These are phyloP conservation scores for Scaptomyza flava DNA, from an alignment of 2,888 invertebrate genomes.

Conservation along the genomic window DNA sequence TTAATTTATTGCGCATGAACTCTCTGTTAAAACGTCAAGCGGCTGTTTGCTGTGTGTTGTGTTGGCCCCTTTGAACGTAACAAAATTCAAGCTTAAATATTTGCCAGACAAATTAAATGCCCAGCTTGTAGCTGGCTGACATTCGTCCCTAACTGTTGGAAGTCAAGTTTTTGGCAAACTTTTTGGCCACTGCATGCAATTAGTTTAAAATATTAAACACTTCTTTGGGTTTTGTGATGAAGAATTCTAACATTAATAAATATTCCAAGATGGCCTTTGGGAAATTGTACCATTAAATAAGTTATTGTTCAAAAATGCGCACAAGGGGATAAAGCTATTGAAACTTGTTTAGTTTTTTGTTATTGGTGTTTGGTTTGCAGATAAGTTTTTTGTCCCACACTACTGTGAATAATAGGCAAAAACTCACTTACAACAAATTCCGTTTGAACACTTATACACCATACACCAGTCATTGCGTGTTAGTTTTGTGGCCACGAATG, in stretches of 20 bases:
- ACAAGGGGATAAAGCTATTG: slow-evolving; percentile 26
- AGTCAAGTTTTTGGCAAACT: slow-evolving; percentile 25
- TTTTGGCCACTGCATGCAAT: slow-evolving; percentile 46
- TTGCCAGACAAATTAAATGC: slow-evolving; percentile 19
- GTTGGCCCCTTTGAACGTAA: slow-evolving; percentile 24
- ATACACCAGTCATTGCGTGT: background rate
- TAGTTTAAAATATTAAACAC: slow-evolving; percentile 65
- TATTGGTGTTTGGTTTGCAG: slow-evolving; percentile 25
- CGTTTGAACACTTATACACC: slow-evolving; percentile 7
- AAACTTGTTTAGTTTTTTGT: slow-evolving; percentile 32
- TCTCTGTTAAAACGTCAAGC: slow-evolving; percentile 63
- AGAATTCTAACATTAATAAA: slow-evolving; percentile 49
- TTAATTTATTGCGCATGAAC: slow-evolving; percentile 76
- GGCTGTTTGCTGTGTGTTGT: slow-evolving; percentile 10
- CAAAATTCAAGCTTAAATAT: slow-evolving; percentile 26
- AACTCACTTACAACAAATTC: slow-evolving; percentile 22
- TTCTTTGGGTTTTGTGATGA: slow-evolving; percentile 49
- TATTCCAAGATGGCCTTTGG: slow-evolving; percentile 41
- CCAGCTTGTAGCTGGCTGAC: slow-evolving; percentile 27
- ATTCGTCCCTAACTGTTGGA: slow-evolving; percentile 13
- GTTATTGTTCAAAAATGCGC: slow-evolving; percentile 42
- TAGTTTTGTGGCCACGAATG: slow-evolving; percentile 12
- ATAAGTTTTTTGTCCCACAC: slow-evolving; percentile 24
- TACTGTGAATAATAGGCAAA: slow-evolving; percentile 42
- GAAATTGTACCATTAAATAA: slow-evolving; percentile 50